Base-by-base conservation (phyloP, 1,140 invertebrate species). In the Meteorus sp. region DNA sequence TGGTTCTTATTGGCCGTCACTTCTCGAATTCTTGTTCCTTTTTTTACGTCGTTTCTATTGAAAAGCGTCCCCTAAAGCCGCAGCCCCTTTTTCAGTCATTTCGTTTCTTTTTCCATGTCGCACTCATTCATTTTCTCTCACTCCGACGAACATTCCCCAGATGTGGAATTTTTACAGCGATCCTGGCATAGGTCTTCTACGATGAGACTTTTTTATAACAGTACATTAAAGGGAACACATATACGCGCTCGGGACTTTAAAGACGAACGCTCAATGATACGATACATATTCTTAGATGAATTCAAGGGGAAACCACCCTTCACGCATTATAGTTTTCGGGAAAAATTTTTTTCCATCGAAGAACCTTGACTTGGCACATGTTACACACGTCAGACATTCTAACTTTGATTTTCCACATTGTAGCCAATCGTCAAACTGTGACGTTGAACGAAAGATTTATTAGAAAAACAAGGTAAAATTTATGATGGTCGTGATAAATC, bases 101-200 rank as follows among this genome's bases (percentile, higher is more conserved):
- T 53, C 7, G 15, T 56, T 20, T 29, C 25, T 39, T 23, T 17
- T 55, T 44, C 23, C 22, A 15, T 25, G 33, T 43, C n/a, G n/a
- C n/a, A n/a, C n/a, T n/a, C n/a, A n/a, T n/a, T n/a, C n/a, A n/a
- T n/a, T n/a, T n/a, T n/a, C n/a, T n/a, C n/a, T n/a, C n/a, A n/a
- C 37, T 17, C 48, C 22, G 43, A 19, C 41, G 45, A 67, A 43
- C 45, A 62, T 48, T 47, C 56, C 62, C 35, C 61, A 72, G 66
- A 70, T 71, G 65, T 60, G 66, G 63, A 73, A 74, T 74, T 73
- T 73, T 72, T 71, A 68, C 68, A 59, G 61, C 54, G 51, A 68
- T 63, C 53, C 62, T 62, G 58, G 43, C 44, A 60, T 45, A 53
- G 48, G 35, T 65, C 60, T 64, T 65, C 60, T 64, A 58, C 60